These are phyloP conservation scores for Labeo calbasu DNA, from an alignment of 2,797 vertebrate species.

Conservation along the genomic window DNA sequence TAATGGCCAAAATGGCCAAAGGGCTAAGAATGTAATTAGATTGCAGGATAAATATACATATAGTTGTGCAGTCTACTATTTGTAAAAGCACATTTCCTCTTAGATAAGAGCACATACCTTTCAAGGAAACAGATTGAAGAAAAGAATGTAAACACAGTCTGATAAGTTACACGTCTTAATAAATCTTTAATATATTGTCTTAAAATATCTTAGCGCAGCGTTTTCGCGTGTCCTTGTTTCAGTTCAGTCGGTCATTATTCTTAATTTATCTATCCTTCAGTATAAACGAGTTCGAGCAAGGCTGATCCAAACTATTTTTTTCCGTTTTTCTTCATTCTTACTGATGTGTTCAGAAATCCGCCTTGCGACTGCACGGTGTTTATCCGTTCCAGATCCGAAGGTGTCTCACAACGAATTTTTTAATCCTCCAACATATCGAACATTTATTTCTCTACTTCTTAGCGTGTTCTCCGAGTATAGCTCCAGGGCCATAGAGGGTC, in stretches of 20 bases:
- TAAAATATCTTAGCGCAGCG: not conserved
- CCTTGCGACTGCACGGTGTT: not conserved
- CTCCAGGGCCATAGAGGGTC: slow-evolving; percentile 81
- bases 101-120: not conserved
- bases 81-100: not conserved
- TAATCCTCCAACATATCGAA: slow-evolving; percentile 19
- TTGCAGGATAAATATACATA: not conserved
- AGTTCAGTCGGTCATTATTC: not conserved
- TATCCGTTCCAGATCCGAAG: not conserved
- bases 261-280: not conserved
- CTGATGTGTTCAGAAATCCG: slow-evolving; percentile 21
- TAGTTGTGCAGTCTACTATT: not conserved
- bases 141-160: not conserved
- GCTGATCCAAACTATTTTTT: slow-evolving; percentile 34
- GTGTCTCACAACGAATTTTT: not conserved
- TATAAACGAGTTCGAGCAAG: not conserved
- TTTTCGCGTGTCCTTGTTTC: not conserved
- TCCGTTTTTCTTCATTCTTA: slow-evolving; percentile 49
- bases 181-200: not conserved
- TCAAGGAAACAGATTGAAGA: not conserved
- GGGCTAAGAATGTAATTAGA: too few relatives aligned
- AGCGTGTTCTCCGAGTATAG: slow-evolving; percentile 73
- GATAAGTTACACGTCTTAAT: not conserved
- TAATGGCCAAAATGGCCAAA: too few relatives aligned
- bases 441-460: slow-evolving; percentile 25